A percentile compares a stretch with the other conserved stretches of the same genome.
Conservation (phyloP, 2,113 vertebrate species). For the Lepus europaeus region DNA sequence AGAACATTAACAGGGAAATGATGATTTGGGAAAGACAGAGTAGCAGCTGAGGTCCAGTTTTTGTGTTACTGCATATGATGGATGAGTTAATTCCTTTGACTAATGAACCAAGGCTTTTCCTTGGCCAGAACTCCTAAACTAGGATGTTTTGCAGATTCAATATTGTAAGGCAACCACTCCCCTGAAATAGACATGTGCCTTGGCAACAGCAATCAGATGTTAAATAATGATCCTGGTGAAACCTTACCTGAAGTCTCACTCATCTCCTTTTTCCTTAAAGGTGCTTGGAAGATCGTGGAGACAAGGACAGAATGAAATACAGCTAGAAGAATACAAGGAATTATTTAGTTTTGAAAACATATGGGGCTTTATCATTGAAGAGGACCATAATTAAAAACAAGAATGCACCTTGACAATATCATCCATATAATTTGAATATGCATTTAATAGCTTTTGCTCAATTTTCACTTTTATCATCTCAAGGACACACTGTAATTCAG, state of each 20-base stretch:
- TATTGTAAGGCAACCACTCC: slow-evolving; percentile 61
- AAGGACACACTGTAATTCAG: not conserved
- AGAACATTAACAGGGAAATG: slow-evolving; percentile 47
- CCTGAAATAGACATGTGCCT: slow-evolving; percentile 59
- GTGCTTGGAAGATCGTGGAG: not conserved
- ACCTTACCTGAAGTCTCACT: slow-evolving; percentile 61
- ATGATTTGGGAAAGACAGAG: slow-evolving; percentile 56
- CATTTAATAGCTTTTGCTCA: not conserved
- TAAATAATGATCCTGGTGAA: slow-evolving; percentile 43
- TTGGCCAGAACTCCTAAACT: slow-evolving; percentile 76
- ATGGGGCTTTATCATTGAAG: not conserved
- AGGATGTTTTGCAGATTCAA: slow-evolving; percentile 64
- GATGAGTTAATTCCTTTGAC: slow-evolving; percentile 80
- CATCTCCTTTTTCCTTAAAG: not conserved
- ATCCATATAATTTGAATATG: slow-evolving; percentile 4
- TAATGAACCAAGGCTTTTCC: slow-evolving; percentile 80
- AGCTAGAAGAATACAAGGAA: not conserved
- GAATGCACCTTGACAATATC: not conserved
- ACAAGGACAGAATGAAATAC: slow-evolving; percentile 37
- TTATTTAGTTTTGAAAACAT: not conserved
- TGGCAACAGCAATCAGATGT: slow-evolving; percentile 75
- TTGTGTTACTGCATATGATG: slow-evolving; percentile 76
- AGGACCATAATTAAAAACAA: not conserved
- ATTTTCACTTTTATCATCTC: not conserved
- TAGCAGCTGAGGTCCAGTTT: slow-evolving; percentile 41